phyloP scores from a whole-genome alignment of 2,888 invertebrate species.

The Geophilus truncorum region DNA sequence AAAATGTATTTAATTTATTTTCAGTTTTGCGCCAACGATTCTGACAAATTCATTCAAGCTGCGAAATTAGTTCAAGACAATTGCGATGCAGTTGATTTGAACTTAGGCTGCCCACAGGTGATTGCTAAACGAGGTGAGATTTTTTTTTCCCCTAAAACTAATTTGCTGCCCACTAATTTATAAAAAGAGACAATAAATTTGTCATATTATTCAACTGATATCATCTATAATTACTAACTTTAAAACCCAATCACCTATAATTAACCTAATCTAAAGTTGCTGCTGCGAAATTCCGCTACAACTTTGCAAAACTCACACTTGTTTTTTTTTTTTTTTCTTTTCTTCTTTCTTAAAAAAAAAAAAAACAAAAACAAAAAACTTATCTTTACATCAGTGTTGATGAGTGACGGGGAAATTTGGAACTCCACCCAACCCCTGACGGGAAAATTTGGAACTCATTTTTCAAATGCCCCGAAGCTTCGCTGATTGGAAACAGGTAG shows the following conservation, averaged over 20 bases:
- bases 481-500: slow-evolving; percentile 4
- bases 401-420: neutral
- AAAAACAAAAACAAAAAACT: neutral
- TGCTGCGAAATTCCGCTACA: neutral
- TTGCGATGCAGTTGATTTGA: slow-evolving; percentile 95
- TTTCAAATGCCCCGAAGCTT: neutral
- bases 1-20: slow-evolving; percentile 41
- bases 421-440: neutral
- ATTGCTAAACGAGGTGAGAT: slow-evolving; percentile 94
- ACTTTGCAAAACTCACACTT: neutral
- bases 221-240: neutral
- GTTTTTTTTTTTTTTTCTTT: neutral
- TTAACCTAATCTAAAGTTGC: neutral
- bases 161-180: neutral
- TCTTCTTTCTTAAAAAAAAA: too few species aligned
- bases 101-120: slow-evolving; percentile 96
- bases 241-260: slow-evolving; percentile 4
- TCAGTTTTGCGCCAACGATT: slow-evolving; percentile 96
- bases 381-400: neutral
- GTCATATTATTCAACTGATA: neutral
- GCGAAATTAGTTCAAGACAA: slow-evolving; percentile 75
- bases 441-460: too few species aligned
- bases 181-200: slow-evolving; percentile 10
- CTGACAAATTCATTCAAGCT: slow-evolving; percentile 77
- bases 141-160: neutral